Evolutionary conservation across 2,113 vertebrate genomes (phyloP), one percentile per base, ranked within the genome.

Genomic region (Oreochromis tanganicae): DNA sequence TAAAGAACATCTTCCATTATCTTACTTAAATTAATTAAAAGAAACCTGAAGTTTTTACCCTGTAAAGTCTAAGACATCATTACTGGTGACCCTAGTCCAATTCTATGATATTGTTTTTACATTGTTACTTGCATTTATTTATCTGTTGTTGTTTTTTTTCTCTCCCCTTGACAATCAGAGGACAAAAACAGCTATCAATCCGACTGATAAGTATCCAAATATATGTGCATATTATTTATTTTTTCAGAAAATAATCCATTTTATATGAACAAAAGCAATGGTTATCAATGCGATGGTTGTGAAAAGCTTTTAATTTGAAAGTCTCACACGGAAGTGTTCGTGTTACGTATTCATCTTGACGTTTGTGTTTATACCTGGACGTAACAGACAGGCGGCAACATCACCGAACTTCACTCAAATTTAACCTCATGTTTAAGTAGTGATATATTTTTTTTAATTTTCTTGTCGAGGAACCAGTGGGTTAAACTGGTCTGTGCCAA

Each of bases 271-370:
- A 19, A 8, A 19, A 27, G 14, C 14, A 27, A 46, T 2, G 21
- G 8, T 17, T 13, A 41, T 38, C 13, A 27, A 46, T 43, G 7
- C 21, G 7, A 46, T 6, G 13, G 13, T 48, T 29, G 4, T 29
- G 24, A 27, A 19, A 14, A 5, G 13, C 21, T 41, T 78, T 89
- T 92, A 85, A 61, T 94, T 82, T 93, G 88, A 87, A 87, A 63
- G 34, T 61, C 7, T 2, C 2, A 0, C n/a, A 4, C 81, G 87
- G 84, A 92, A 80, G 48, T 82, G 1, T 1, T 6, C 0, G 2
- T n/a, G 7, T 9, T 34, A 13, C 1, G 0, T 52, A 6, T 24
- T 5, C 1, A 6, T 1, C 3, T 43, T 80, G 10, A 27, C 21
- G 0, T 8, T 2, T 38, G 13, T 14, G 34, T 7, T 52, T 4